These are phyloP conservation scores for Trematomus loennbergii DNA, from an alignment of 2,113 vertebrate species.

Conservation along the genomic window DNA sequence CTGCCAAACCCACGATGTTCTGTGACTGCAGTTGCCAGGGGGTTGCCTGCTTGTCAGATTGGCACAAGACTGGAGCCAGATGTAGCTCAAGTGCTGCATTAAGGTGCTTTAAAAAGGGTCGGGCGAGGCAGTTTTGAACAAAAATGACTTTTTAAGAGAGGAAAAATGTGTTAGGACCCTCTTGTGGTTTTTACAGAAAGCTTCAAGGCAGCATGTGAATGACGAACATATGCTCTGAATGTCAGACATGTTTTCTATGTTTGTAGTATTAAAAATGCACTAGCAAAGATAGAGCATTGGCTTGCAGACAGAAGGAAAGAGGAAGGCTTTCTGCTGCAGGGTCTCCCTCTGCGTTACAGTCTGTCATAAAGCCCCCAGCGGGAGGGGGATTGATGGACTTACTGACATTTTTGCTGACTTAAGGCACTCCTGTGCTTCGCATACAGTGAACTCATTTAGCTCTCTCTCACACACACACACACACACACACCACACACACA, in stretches of 20 bases:
- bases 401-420: slow-evolving; percentile 57
- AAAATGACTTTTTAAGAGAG: slow-evolving; percentile 17
- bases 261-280: slow-evolving; percentile 18
- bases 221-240: slow-evolving; percentile 49
- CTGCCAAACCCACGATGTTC: slow-evolving; percentile 45
- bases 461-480: neutral
- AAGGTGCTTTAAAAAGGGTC: neutral
- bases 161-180: slow-evolving; percentile 50
- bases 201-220: slow-evolving; percentile 57
- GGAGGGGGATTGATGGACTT: slow-evolving; percentile 25
- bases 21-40: slow-evolving; percentile 36
- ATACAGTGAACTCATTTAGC: slow-evolving; percentile 10
- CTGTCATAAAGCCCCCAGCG: slow-evolving; percentile 45
- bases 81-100: slow-evolving; percentile 13
- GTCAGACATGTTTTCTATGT: slow-evolving; percentile 48
- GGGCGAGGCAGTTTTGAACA: neutral
- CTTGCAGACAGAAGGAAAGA: slow-evolving; percentile 13
- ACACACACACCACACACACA: neutral
- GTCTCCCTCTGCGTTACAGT: slow-evolving; percentile 39
- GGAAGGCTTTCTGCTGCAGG: slow-evolving; percentile 29
- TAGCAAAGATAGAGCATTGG: neutral
- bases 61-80: slow-evolving; percentile 43
- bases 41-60: slow-evolving; percentile 32
- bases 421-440: slow-evolving; percentile 20
- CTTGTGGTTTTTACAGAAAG: slow-evolving; percentile 62